These are phyloP conservation scores for Clarias laeviceps DNA, from an alignment of 2,797 vertebrate species.

Conservation along the genomic window DNA sequence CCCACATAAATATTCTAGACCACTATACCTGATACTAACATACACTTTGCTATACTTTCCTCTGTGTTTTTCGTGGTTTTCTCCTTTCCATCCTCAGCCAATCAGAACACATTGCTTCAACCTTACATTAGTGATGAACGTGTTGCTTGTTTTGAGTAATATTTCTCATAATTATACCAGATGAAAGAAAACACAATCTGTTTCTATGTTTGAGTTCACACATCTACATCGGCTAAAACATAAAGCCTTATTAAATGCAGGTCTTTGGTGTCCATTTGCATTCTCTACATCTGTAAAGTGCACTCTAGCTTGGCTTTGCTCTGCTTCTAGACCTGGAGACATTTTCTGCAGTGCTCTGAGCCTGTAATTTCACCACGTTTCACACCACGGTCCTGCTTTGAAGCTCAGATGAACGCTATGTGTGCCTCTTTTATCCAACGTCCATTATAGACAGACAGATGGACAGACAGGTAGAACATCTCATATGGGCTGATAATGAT, in stretches of 20 bases:
- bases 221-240: not conserved
- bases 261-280: not conserved
- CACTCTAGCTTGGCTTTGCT: not conserved
- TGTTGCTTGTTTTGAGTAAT: not conserved
- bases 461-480: not conserved
- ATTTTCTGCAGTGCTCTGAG: not conserved
- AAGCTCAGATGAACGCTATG: constrained; percentile 5
- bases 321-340: not conserved
- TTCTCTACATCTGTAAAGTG: not conserved
- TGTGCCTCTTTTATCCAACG: constrained; percentile 45
- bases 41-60: not conserved
- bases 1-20: not conserved
- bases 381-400: constrained; percentile 6
- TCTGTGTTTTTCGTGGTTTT: not conserved
- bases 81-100: not conserved
- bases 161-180: not conserved
- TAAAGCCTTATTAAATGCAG: not conserved
- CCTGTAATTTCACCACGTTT: not conserved
- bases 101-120: not conserved
- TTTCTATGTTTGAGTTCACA: not conserved
- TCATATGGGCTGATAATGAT: not conserved
- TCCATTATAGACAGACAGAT: constrained; percentile 39
- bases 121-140: not conserved
- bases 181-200: not conserved
- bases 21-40: not conserved